Base-by-base conservation (phyloP, 2,888 invertebrate genomes). In the Eueremaeus valkanovi region DNA sequence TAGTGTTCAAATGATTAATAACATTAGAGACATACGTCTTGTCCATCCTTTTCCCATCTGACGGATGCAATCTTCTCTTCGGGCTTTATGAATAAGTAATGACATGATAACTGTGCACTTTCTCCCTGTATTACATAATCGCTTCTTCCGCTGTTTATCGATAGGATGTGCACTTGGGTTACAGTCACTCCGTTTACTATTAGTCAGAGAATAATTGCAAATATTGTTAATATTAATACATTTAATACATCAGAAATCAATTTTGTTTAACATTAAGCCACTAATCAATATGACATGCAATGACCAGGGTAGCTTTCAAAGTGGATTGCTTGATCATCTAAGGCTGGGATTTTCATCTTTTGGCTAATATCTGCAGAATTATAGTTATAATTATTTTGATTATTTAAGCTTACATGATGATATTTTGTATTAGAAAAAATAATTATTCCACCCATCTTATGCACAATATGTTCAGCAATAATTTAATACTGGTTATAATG, bases 101-200 rank as follows among this genome's bases (percentile, higher is more conserved):
- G 75, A 58, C 80, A 79, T 9, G 77, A 75, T n/a, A 79, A 68
- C n/a, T 75, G 76, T 3, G 78, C 79, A 6, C 76, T 63, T 61
- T 79, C 79, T 2, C 79, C 79, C 29, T 77, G 75, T 24, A 80
- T 74, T 51, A 79, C 80, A 72, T 79, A 80, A 40, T 78, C 77
- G 21, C 66, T 70, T 31, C 72, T 49, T 18, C 78, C 77, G 72
- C 75, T 75, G 8, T 73, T 51, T 16, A 75, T 73, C 8, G 79
- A 74, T 18, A 77, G 29, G 31, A 80, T 73, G 8, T 76, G 76
- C 36, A 80, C 78, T 70, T 79, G 75, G 0, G 77, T 78, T 51
- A 80, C 79, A 3, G 77, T 78, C 11, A 80, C 77, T 16, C 74
- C 74, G 18, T 61, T 33, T 16, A 72, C 68, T 40, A 61, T n/a